Conservation (phyloP, 2,888 invertebrate species). For the Eupithecia inturbata region DNA sequence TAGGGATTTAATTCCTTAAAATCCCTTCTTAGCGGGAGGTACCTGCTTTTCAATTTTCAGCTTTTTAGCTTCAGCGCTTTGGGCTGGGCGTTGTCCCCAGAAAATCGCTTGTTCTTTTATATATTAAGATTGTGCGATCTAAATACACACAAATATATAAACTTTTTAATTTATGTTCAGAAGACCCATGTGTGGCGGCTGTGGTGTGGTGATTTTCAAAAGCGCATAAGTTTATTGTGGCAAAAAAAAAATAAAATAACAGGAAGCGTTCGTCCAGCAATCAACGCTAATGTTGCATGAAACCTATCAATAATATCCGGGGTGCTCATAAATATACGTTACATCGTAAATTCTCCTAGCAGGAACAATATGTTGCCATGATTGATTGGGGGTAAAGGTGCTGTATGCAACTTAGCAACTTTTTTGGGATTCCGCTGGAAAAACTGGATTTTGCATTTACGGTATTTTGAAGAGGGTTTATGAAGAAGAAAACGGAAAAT, state of each 20-base stretch:
- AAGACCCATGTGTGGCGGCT: no score
- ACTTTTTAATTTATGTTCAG: neutral
- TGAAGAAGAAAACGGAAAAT: neutral
- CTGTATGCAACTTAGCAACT: constrained; percentile 43
- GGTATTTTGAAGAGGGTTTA: neutral
- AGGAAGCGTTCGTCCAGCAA: constrained; percentile 49
- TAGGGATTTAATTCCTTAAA: no score
- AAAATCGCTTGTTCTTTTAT: no score
- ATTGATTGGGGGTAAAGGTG: constrained; percentile 59
- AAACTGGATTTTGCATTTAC: constrained; percentile 10
- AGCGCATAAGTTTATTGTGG: neutral
- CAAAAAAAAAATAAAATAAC: constrained; percentile 40
- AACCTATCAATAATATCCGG: constrained; percentile 64
- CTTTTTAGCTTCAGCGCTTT: no score
- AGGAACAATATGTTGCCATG: constrained; percentile 68
- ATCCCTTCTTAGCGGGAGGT: no score
- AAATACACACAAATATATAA: no score
- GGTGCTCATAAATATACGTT: constrained; percentile 66
- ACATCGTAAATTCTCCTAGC: constrained; percentile 60
- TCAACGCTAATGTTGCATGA: constrained; percentile 69
- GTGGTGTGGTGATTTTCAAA: neutral
- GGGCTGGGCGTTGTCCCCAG: no score
- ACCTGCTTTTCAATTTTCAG: no score
- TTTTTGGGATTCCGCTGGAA: constrained; percentile 36
- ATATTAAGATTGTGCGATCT: no score